These are phyloP conservation scores for Fringilla coelebs DNA, from an alignment of 2,797 vertebrate genomes.

Conservation along the genomic window DNA sequence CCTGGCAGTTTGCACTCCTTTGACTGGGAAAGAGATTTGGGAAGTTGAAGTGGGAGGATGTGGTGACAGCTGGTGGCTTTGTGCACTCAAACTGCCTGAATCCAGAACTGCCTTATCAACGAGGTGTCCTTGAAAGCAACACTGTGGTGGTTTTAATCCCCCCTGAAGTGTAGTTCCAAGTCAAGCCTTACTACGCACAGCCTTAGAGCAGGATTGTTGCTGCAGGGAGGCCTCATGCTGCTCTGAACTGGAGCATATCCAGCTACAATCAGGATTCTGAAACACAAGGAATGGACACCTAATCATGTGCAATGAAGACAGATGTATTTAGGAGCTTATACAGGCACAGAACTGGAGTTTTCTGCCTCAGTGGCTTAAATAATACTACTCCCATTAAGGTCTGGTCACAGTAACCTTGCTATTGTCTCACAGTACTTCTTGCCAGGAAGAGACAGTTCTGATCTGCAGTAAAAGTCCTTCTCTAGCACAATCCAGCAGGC, in stretches of 20 bases:
- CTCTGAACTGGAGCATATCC: neutral
- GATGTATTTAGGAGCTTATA: neutral
- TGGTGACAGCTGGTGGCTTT: neutral
- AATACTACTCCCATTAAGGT: neutral
- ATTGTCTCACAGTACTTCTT: neutral
- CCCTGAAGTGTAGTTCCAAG: neutral
- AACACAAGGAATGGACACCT: neutral
- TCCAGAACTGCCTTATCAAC: neutral
- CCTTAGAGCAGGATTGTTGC: conserved; percentile 38
- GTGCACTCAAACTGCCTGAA: conserved; percentile 18
- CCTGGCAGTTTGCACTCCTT: neutral
- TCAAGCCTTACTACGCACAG: conserved; percentile 33
- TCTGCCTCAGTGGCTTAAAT: neutral
- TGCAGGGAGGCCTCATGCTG: neutral
- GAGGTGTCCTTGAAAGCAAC: neutral
- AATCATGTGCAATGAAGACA: neutral
- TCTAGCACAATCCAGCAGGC: neutral
- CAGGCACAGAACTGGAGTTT: neutral
- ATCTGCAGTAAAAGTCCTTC: neutral
- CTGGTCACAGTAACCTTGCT: neutral
- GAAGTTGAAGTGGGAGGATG: neutral
- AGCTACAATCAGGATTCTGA: neutral
- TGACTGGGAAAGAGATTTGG: neutral
- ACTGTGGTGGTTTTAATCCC: neutral
- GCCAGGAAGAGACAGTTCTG: neutral